Percentiles rank a stretch among this genome's conserved stretches.
Conservation (phyloP, 2,888 invertebrate genomes). For the Melanostoma scalare region DNA sequence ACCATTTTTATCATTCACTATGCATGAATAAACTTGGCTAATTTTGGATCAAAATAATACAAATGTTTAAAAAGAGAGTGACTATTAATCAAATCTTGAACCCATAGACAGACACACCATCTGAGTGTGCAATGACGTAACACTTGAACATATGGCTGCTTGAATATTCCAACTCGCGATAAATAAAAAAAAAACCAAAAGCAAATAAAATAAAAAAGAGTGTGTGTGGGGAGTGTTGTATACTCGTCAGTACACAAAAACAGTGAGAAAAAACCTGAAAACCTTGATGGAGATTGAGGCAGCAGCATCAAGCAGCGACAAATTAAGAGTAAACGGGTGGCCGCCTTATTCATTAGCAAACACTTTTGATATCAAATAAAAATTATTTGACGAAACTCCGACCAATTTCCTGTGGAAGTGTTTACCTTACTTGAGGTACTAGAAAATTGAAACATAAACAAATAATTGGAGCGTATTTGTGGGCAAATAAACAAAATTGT, state of each 20-base stretch:
- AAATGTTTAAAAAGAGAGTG: slow-evolving; percentile 3
- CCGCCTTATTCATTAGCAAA: not conserved
- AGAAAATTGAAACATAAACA: no score
- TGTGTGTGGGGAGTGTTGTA: slow-evolving; percentile 37
- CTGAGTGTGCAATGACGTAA: slow-evolving; percentile 55
- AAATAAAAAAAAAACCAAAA: slow-evolving; percentile 16
- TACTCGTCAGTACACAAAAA: not conserved
- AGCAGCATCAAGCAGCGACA: slow-evolving; percentile 32
- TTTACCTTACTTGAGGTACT: no score
- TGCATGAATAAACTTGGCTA: slow-evolving; percentile 35
- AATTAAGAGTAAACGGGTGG: slow-evolving; percentile 7
- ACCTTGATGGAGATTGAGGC: slow-evolving; percentile 44
- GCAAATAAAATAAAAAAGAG: slow-evolving; percentile 9
- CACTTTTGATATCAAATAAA: no score
- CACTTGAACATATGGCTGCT: slow-evolving; percentile 56
- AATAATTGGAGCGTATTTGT: no score
- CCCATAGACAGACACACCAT: not conserved
- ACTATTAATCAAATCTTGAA: slow-evolving; percentile 17
- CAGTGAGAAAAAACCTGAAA: slow-evolving; percentile 52
- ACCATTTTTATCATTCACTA: slow-evolving; percentile 10
- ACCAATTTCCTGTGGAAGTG: no score
- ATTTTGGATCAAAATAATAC: not conserved
- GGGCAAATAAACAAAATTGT: no score
- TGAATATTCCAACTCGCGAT: slow-evolving; percentile 39
- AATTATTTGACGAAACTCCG: no score